These are phyloP conservation scores for Burhinus bistriatus DNA, from an alignment of 2,113 vertebrate species.

Conservation along the genomic window DNA sequence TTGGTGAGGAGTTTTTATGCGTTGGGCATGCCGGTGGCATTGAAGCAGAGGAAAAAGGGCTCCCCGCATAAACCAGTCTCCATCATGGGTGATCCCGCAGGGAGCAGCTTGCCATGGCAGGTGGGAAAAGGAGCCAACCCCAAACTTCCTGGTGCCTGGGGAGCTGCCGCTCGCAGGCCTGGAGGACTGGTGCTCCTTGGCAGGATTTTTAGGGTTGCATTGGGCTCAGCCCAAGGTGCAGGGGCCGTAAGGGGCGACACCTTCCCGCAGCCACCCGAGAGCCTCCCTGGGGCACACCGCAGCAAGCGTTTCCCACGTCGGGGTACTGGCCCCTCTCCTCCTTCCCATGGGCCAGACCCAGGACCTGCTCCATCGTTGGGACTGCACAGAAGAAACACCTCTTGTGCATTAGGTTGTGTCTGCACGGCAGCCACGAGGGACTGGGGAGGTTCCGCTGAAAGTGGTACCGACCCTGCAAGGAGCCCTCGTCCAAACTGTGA, in stretches of 20 bases:
- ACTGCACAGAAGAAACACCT: not conserved
- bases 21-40: not conserved
- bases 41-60: rapidly evolving
- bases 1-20: not conserved
- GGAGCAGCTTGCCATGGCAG: not conserved
- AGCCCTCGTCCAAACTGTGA: not conserved
- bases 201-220: not conserved
- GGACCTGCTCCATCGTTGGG: not conserved
- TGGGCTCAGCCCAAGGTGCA: not conserved
- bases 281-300: not conserved
- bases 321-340: rapidly evolving
- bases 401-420: not conserved
- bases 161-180: not conserved
- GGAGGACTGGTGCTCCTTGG: not conserved
- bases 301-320: rapidly evolving
- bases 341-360: not conserved
- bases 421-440: rapidly evolving
- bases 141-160: rapidly evolving
- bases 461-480: not conserved
- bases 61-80: not conserved
- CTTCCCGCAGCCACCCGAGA: rapidly evolving
- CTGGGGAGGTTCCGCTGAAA: not conserved
- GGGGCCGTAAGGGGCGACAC: not conserved
- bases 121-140: not conserved
- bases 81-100: rapidly evolving